Percentiles rank a stretch among this genome's conserved stretches.
These are phyloP conservation scores for Chymomyza caudatula DNA, from an alignment of 2,888 invertebrate species.

Conservation along the genomic window DNA sequence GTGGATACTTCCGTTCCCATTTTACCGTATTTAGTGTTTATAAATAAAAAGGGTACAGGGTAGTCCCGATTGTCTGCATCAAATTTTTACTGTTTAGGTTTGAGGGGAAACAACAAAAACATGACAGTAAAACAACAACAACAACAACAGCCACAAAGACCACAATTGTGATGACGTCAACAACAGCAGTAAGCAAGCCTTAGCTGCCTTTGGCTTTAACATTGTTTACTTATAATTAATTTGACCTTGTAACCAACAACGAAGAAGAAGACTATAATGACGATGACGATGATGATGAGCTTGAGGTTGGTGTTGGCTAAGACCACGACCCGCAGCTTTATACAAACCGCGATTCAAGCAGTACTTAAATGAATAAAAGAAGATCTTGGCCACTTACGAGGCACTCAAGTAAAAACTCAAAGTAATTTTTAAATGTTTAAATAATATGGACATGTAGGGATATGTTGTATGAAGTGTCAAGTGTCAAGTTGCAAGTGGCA, in stretches of 20 bases:
- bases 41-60: too few species aligned
- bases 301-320: too few species aligned
- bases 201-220: slow-evolving; percentile 10
- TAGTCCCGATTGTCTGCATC: too few species aligned
- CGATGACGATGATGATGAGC: not conserved
- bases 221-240: slow-evolving; percentile 45
- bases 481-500: not conserved
- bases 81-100: too few species aligned
- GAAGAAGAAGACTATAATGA: not conserved
- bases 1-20: too few species aligned
- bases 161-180: too few species aligned
- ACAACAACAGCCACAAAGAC: not conserved
- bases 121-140: not conserved
- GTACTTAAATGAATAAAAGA: not conserved
- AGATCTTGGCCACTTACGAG: not conserved
- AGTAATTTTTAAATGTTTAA: not conserved
- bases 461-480: too few species aligned
- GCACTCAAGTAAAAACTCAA: too few species aligned
- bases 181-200: not conserved
- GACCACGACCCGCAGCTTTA: not conserved
- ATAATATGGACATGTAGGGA: not conserved
- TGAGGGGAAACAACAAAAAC: too few species aligned
- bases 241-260: slow-evolving; percentile 29
- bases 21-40: too few species aligned
- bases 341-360: not conserved